phyloP scores from a whole-genome alignment of 2,797 vertebrate species.

The Sphenopsis melanotis region DNA sequence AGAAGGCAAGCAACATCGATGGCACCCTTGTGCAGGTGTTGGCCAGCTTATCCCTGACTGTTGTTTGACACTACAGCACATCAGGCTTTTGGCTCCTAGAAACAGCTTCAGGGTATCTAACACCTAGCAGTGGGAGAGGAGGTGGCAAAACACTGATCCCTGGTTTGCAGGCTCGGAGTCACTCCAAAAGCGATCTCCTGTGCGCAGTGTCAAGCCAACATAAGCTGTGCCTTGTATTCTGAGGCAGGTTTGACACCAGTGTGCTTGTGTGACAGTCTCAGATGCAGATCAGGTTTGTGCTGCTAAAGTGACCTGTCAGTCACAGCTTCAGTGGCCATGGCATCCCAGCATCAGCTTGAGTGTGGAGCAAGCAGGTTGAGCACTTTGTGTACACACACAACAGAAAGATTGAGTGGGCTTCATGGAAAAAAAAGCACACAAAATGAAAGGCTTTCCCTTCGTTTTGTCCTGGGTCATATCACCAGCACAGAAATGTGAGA shows the following conservation, averaged over 20 bases:
- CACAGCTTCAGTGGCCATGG: neutral
- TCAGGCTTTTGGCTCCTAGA: neutral
- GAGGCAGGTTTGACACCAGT: neutral
- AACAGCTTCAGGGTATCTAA: neutral
- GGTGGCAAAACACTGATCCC: neutral
- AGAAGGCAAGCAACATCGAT: rapidly evolving
- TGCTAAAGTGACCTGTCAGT: neutral
- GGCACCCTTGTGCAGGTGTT: neutral
- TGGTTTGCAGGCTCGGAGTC: neutral
- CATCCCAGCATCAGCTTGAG: neutral
- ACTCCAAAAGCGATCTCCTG: neutral
- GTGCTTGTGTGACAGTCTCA: neutral
- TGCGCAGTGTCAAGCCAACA: neutral
- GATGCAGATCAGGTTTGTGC: neutral
- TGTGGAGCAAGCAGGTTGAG: neutral
- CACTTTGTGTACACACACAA: neutral
- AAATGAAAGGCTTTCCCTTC: neutral
- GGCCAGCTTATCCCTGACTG: neutral
- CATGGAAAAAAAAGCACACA: rapidly evolving
- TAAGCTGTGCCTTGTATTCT: neutral
- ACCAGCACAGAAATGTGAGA: neutral
- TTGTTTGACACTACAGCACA: neutral
- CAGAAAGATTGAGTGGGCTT: neutral
- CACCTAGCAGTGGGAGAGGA: neutral
- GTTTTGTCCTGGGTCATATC: neutral